Evolutionary conservation across 2,888 invertebrate genomes (phyloP), one percentile per base, ranked within the genome.

Genomic region (Nymphalis urticae): DNA sequence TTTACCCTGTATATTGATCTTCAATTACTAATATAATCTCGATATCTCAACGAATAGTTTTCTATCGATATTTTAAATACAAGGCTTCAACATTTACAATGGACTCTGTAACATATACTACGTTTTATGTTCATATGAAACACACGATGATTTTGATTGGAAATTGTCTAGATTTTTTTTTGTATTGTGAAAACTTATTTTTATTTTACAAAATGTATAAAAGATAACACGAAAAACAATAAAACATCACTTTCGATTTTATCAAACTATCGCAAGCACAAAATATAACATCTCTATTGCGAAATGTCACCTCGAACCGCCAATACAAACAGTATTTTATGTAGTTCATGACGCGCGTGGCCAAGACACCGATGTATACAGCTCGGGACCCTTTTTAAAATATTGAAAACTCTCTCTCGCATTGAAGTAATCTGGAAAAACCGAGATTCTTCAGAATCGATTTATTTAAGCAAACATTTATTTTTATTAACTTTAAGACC

Each of bases 321-420:
- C 21, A 56, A 27, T 32, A 56, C 54, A 56, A 27, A 56, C 7
- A 56, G 54, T 66, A 48, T 66, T 54, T 66, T 66, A 66, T 66
- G 54, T 62, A 62, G 27, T 50, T 48, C 48, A 21, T 53, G 48
- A 66, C 61, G 66, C 61, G 66, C 54, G 48, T n/a, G 21, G 48
- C 61, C 27, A 54, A 54, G 61, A 48, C 62, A 62, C 24, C 62
- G 54, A 54, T 21, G n/a, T 51, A 51, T 19, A 19, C 32, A n/a
- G 6, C 27, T 9, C n/a, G 27, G 27, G 53, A 42, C 53, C 53
- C 13, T 21, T 27, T 21, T 54, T 66, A 54, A 62, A 66, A 62
- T 66, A 66, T 66, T 66, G 32, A 66, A 66, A 24, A 66, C 48
- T 21, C 48, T 42, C 59, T 60, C 66, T 54, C 65, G 65, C 60